phyloP scores from a whole-genome alignment of 2,888 invertebrate genomes.

The Cyaniris semiargus region DNA sequence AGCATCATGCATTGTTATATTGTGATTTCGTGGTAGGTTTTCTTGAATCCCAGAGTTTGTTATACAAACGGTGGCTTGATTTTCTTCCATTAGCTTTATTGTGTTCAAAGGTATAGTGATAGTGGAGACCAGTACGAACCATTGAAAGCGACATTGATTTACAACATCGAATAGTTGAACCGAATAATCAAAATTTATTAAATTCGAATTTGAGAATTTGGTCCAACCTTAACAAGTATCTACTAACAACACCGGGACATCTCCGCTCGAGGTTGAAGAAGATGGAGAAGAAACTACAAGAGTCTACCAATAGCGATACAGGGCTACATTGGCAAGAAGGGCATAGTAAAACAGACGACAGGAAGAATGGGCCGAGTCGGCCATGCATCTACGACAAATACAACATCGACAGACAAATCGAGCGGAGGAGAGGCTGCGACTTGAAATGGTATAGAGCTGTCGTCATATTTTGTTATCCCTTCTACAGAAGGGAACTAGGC shows the following conservation, averaged over 20 bases:
- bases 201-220: conserved; percentile 42
- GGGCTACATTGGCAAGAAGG: conserved; percentile 71
- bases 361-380: conserved; percentile 68
- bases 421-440: conserved; percentile 72
- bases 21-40: conserved; percentile 37
- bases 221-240: conserved; percentile 62
- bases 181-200: conserved; percentile 46
- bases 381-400: conserved; percentile 78
- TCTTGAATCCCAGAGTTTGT: conserved; percentile 37
- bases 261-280: conserved; percentile 71
- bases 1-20: conserved; percentile 70
- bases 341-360: conserved; percentile 70
- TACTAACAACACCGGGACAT: conserved; percentile 70
- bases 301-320: conserved; percentile 72
- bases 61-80: conserved; percentile 44
- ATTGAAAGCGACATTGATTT: conserved; percentile 78
- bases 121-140: conserved; percentile 75
- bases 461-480: conserved; percentile 30
- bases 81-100: conserved; percentile 47
- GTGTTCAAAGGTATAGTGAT: conserved; percentile 66
- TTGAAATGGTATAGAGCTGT: conserved; percentile 72
- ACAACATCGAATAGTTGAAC: conserved; percentile 76
- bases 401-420: conserved; percentile 75
- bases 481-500: too few species aligned
- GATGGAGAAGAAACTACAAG: conserved; percentile 77